phyloP scores from a whole-genome alignment of 1,140 invertebrate genomes.

The Zaprionus africanus region DNA sequence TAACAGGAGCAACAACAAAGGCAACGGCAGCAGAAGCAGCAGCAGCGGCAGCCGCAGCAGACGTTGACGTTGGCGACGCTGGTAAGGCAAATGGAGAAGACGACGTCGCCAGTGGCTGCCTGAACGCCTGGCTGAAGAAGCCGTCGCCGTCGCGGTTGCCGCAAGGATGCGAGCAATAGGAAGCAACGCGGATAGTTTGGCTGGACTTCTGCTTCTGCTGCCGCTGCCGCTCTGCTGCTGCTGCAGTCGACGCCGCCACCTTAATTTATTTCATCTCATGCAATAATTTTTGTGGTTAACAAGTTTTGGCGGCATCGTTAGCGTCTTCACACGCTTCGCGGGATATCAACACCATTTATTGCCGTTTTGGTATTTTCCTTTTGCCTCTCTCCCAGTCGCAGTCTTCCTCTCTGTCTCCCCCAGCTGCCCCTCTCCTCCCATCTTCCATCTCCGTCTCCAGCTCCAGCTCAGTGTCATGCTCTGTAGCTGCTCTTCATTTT shows the following conservation, averaged over 20 bases:
- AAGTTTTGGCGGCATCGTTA: slow-evolving; percentile 84
- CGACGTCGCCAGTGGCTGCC: slow-evolving; percentile 60
- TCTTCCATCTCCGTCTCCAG: slow-evolving; percentile 1
- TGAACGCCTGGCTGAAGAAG: slow-evolving; percentile 23
- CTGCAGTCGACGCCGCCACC: slow-evolving; percentile 75
- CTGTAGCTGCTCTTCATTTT: slow-evolving; percentile 70
- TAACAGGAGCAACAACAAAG: slow-evolving; percentile 28
- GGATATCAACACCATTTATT: slow-evolving; percentile 84
- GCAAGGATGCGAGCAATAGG: slow-evolving; percentile 80
- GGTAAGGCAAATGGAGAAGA: slow-evolving; percentile 31
- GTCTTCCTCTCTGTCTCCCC: neutral
- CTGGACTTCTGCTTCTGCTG: slow-evolving; percentile 25
- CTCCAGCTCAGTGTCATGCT: slow-evolving; percentile 29
- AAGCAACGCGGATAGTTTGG: slow-evolving; percentile 70
- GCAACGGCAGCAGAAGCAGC: slow-evolving; percentile 46
- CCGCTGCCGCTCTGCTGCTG: slow-evolving; percentile 29
- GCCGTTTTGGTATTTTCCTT: slow-evolving; percentile 82
- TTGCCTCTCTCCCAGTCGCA: slow-evolving; percentile 38
- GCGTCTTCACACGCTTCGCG: slow-evolving; percentile 84
- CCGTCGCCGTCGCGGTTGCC: slow-evolving; percentile 67
- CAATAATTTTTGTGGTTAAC: slow-evolving; percentile 84
- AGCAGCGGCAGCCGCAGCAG: slow-evolving; percentile 40
- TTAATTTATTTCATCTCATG: slow-evolving; percentile 83
- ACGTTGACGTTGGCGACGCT: slow-evolving; percentile 36
- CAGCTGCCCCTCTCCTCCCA: neutral